Evolutionary conservation across 2,888 invertebrate genomes (phyloP).

Genomic region (Drosophila helvetica): DNA sequence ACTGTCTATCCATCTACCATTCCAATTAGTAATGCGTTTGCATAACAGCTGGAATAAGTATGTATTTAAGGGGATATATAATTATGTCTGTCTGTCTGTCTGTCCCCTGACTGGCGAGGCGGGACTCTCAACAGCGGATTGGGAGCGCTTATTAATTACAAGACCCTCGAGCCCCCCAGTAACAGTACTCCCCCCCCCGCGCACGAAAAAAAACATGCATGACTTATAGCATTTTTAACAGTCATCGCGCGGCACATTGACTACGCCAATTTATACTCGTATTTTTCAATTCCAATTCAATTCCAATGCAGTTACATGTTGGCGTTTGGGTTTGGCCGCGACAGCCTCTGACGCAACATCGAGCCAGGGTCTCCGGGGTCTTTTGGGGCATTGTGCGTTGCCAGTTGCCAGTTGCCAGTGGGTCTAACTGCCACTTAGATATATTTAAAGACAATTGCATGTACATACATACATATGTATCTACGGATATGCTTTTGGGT

Average conservation of each 20-base stretch:
- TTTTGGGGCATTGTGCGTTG: slow-evolving; percentile 67
- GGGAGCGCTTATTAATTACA: slow-evolving; percentile 69
- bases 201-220: slow-evolving; percentile 40
- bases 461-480: too few species aligned
- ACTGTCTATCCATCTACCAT: slow-evolving; percentile 14
- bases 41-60: slow-evolving; percentile 52
- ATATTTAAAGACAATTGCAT: slow-evolving; percentile 68
- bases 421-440: slow-evolving; percentile 42
- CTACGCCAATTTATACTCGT: slow-evolving; percentile 64
- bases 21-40: slow-evolving; percentile 66
- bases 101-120: slow-evolving; percentile 31
- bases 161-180: slow-evolving; percentile 26
- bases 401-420: slow-evolving; percentile 20
- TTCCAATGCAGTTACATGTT: slow-evolving; percentile 69
- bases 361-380: slow-evolving; percentile 26
- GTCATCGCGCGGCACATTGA: slow-evolving; percentile 62
- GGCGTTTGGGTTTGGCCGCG: slow-evolving; percentile 54
- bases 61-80: slow-evolving; percentile 24
- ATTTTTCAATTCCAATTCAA: slow-evolving; percentile 48
- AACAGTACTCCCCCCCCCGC: neutral
- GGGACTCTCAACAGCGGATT: slow-evolving; percentile 47
- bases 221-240: slow-evolving; percentile 69
- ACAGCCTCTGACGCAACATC: slow-evolving; percentile 25
- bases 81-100: slow-evolving; percentile 28
- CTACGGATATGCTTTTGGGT: slow-evolving; percentile 7